A percentile compares a stretch with the other conserved stretches of the same genome.
Evolutionary conservation across 2,113 vertebrate genomes (phyloP).

Genomic region (Lethenteron camtschaticum): DNA sequence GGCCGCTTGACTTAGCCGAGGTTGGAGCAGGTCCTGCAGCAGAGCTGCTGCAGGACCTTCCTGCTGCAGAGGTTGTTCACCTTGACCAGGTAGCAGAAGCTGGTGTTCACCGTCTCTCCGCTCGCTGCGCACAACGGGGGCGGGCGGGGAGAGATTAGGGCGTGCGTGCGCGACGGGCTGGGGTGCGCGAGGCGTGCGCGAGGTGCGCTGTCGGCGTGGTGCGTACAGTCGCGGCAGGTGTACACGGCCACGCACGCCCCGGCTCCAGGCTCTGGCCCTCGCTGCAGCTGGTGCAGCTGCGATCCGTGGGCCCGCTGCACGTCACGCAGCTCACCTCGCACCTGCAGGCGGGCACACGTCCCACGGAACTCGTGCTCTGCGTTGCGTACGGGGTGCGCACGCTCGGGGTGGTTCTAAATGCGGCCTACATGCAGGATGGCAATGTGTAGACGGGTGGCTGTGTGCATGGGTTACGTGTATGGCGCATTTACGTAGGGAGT

Average conservation of each 20-base stretch:
- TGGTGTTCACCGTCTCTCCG: too few relatives aligned
- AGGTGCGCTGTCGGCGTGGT: neutral
- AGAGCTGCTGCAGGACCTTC: conserved; percentile 68
- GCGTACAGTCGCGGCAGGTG: conserved; percentile 53
- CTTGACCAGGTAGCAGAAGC: conserved; percentile 72
- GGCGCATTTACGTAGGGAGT: too few relatives aligned
- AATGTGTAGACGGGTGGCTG: too few relatives aligned
- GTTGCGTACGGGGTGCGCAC: too few relatives aligned
- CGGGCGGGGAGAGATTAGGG: too few relatives aligned
- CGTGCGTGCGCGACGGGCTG: too few relatives aligned
- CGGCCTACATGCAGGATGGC: too few relatives aligned
- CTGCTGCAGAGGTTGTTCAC: conserved; percentile 66
- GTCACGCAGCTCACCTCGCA: conserved; percentile 50
- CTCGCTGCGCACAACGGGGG: too few relatives aligned
- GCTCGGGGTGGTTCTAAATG: too few relatives aligned
- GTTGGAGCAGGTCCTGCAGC: conserved; percentile 63
- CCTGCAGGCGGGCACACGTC: conserved; percentile 17
- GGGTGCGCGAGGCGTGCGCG: too few relatives aligned
- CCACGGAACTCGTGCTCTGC: too few relatives aligned
- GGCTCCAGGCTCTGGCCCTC: conserved; percentile 40
- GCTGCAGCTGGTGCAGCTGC: conserved; percentile 42
- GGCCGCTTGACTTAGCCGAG: conserved; percentile 26
- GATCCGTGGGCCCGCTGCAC: conserved; percentile 34
- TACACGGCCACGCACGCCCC: conserved; percentile 39
- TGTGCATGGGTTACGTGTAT: too few relatives aligned